Percentiles rank a stretch among this genome's conserved stretches.
Evolutionary conservation across 2,797 vertebrate species (phyloP).

Genomic region (Echeneis naucrates): DNA sequence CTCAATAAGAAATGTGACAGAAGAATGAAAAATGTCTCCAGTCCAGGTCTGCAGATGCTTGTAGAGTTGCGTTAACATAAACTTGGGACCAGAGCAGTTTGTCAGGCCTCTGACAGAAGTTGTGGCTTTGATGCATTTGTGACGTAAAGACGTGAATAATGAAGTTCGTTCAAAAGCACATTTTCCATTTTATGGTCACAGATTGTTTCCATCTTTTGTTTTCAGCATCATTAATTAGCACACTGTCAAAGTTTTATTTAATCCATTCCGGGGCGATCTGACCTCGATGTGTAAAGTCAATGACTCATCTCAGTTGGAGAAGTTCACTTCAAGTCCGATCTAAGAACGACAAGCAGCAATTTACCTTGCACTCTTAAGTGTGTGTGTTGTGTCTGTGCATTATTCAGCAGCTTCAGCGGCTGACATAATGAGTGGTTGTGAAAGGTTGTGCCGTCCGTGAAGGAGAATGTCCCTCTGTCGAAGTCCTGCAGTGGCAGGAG

Average conservation of each 20-base stretch:
- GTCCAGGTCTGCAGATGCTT: constrained; percentile 33
- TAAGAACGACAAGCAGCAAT: constrained; percentile 1
- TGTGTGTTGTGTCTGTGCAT: not conserved
- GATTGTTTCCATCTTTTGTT: constrained; percentile 38
- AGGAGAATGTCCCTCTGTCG: not conserved
- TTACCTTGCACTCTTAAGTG: not conserved
- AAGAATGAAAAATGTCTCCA: not conserved
- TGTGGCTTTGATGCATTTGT: constrained; percentile 31
- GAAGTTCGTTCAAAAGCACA: constrained; percentile 13
- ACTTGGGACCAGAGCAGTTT: constrained; percentile 25
- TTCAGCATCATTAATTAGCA: constrained; percentile 17
- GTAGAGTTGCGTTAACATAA: constrained; percentile 28
- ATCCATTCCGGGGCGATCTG: constrained; percentile 15
- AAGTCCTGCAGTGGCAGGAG: not conserved
- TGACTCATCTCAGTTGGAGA: constrained; percentile 3
- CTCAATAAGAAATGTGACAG: not conserved
- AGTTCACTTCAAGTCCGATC: not conserved
- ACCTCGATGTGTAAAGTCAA: not conserved
- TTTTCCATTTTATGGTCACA: constrained; percentile 17
- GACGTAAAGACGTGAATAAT: constrained; percentile 30
- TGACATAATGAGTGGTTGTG: not conserved
- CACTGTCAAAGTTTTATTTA: constrained; percentile 15
- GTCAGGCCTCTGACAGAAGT: constrained; percentile 35
- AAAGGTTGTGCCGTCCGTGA: not conserved
- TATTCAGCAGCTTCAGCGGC: not conserved